Base-by-base conservation (phyloP, 2,888 invertebrate genomes). In the Pediacus dermestoides region DNA sequence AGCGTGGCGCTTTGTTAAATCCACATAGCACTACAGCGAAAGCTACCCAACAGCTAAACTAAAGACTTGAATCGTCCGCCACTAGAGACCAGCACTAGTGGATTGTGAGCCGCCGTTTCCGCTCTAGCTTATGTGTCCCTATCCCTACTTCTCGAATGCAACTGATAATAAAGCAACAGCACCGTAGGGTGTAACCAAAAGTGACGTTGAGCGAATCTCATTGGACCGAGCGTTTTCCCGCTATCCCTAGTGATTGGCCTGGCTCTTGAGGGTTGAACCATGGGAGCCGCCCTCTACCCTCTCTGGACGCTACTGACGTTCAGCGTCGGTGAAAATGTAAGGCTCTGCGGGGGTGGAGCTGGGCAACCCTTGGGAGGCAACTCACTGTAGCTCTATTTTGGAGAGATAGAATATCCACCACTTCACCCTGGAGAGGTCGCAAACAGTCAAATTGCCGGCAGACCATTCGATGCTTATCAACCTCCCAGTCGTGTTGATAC, bases 281-380 rank as follows among this genome's bases (percentile, higher is more conserved):
- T 54, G 46, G 38, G 48, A 42, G 54, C 53, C 59, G 56, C 58
- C 62, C 43, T 46, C 57, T 44, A 51, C 57, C 63, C 56, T 53
- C 46, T 41, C 33, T 42, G 44, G 44, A 50, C 49, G 47, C 45
- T 42, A 44, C 60, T 14, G 59, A 57, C 56, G 63, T 60, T 50
- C 50, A 51, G 53, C 54, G 74, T 74, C 74, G 68, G 64, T 50
- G 35, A 7, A 9, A 13, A 30, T 18, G n/a, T 18, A 7, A 6
- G 6, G 50, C 61, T 63, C 64, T 75, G 71, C 72, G 74, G 64
- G 61, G 64, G 58, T 60, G 74, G 73, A 72, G 62, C 59, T 67
- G 71, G 71, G 70, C 72, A 72, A 72, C 70, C 74, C 69, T 70
- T 66, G 71, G 69, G 70, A 73, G 72, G 70, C 66, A 69, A 53